These are phyloP conservation scores for Drosophila neutralis DNA, from an alignment of 2,888 invertebrate species.

Conservation along the genomic window DNA sequence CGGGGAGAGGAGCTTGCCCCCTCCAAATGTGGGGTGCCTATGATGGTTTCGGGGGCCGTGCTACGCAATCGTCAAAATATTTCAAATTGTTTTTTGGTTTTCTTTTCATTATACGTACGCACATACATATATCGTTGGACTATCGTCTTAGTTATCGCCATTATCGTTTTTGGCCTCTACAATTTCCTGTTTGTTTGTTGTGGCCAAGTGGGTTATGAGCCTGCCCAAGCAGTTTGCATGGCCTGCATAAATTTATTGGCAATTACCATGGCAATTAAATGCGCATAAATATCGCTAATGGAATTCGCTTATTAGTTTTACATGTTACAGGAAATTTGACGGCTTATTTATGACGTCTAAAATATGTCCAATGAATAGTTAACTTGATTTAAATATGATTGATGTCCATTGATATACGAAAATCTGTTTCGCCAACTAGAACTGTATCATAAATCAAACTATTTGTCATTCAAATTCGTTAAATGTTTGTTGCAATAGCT, in stretches of 20 bases:
- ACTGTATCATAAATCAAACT: constrained; percentile 11
- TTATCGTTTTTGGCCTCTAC: constrained; percentile 53
- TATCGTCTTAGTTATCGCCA: constrained; percentile 42
- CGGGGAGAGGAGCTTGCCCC: neutral
- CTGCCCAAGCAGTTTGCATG: constrained; percentile 43
- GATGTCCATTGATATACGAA: neutral
- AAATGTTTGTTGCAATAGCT: constrained; percentile 34
- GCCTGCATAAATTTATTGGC: constrained; percentile 60
- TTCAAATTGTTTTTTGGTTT: constrained; percentile 53
- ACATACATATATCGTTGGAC: constrained; percentile 22
- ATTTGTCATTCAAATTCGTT: constrained; percentile 53
- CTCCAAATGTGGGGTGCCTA: constrained; percentile 15
- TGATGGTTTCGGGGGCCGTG: constrained; percentile 24
- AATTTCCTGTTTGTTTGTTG: constrained; percentile 60
- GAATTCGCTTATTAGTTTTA: constrained; percentile 35
- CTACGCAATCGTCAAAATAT: constrained; percentile 73
- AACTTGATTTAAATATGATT: constrained; percentile 12
- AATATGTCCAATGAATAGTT: neutral
- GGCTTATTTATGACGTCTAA: constrained; percentile 13
- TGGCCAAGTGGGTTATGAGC: constrained; percentile 46
- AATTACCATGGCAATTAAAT: constrained; percentile 67
- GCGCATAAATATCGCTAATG: constrained; percentile 68
- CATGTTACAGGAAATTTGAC: constrained; percentile 25
- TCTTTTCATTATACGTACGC: constrained; percentile 1
- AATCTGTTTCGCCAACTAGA: neutral